Percentiles rank a stretch among this genome's conserved stretches.
These are phyloP conservation scores for Dipodomys spectabilis DNA, from an alignment of 2,113 vertebrate genomes.

Conservation along the genomic window DNA sequence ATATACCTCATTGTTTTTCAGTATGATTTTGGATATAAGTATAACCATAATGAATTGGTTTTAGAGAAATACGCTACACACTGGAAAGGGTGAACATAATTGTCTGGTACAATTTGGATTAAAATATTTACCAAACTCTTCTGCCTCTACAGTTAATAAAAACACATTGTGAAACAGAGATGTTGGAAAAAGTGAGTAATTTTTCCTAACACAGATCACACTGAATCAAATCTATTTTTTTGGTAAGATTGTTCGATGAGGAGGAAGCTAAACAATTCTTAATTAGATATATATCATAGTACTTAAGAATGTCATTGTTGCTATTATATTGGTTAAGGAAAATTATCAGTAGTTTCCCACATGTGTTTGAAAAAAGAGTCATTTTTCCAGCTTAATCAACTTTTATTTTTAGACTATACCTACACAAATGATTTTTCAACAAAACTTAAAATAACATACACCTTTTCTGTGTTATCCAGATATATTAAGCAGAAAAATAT, in stretches of 20 bases:
- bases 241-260: slow-evolving; percentile 14
- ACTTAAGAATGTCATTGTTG: not conserved
- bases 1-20: not conserved
- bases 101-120: not conserved
- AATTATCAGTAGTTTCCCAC: not conserved
- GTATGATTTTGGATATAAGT: not conserved
- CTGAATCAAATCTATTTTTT: not conserved
- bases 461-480: not conserved
- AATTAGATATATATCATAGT: not conserved
- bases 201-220: not conserved
- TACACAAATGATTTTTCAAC: not conserved
- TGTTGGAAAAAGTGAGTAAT: not conserved
- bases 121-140: not conserved
- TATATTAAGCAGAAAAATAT: not conserved
- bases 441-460: not conserved
- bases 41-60: not conserved
- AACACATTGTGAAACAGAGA: not conserved
- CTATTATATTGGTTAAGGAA: not conserved
- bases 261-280: slow-evolving; percentile 7
- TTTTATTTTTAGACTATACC: slow-evolving; percentile 14
- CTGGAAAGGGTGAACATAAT: slow-evolving; percentile 4
- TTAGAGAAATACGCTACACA: not conserved
- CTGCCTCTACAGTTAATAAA: slow-evolving; percentile 3
- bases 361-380: slow-evolving; percentile 25
- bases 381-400: not conserved